Conservation (phyloP, 1,140 invertebrate genomes). For the Paracyclopina nana region DNA sequence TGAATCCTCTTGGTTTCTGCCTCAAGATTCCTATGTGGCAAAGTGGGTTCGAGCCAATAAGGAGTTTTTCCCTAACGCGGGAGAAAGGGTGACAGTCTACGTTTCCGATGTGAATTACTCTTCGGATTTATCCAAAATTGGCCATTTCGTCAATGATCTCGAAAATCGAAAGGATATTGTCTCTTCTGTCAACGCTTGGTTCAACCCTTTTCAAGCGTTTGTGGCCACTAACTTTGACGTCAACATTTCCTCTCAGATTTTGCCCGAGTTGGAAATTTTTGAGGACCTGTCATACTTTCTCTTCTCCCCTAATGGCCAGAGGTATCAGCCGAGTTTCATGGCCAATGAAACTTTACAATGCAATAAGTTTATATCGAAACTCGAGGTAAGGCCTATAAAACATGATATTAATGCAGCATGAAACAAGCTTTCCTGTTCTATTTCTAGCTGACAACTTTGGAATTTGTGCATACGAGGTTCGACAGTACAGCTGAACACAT, state of each 20-base stretch:
- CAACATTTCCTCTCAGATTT: background rate
- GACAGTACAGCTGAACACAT: conserved; percentile 28
- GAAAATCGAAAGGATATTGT: background rate
- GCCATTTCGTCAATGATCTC: background rate
- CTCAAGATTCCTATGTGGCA: conserved; percentile 26
- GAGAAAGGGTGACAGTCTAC: conserved; percentile 9
- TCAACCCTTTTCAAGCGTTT: background rate
- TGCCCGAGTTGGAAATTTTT: background rate
- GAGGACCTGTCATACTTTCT: background rate
- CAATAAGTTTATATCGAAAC: background rate
- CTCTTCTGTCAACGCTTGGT: background rate
- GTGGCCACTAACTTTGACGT: background rate
- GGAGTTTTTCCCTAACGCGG: conserved; percentile 18
- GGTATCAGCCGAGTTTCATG: background rate
- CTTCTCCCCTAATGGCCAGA: background rate
- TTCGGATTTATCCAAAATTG: background rate
- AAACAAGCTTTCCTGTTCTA: background rate
- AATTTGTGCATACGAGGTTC: conserved; percentile 7
- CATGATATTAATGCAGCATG: background rate
- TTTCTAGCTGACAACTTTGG: background rate
- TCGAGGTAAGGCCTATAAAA: background rate
- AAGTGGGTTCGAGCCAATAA: background rate
- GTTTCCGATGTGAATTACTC: conserved; percentile 2
- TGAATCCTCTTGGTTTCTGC: conserved; percentile 34
- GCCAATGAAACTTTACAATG: background rate